These are phyloP conservation scores for Adrianichthys oophorus DNA, from an alignment of 2,797 vertebrate species.

Conservation along the genomic window DNA sequence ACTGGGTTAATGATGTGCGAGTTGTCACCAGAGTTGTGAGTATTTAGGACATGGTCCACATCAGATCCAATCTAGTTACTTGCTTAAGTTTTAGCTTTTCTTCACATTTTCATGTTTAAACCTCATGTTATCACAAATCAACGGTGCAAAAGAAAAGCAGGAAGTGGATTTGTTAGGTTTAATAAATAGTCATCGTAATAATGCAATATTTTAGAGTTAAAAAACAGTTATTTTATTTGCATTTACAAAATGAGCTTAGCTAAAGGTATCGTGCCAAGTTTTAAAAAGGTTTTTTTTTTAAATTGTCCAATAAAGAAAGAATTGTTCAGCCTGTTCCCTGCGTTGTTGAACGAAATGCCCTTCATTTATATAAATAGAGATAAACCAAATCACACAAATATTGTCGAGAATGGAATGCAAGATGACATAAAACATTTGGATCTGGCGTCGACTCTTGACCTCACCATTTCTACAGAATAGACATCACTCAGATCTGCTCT, in stretches of 20 bases:
- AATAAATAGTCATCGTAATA: not conserved
- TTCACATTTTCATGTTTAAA: not conserved
- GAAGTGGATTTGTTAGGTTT: not conserved
- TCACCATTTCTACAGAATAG: too few species aligned
- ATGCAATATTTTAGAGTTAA: not conserved
- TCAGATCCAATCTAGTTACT: too few species aligned
- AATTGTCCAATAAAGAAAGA: too few species aligned
- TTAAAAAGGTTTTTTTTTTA: not conserved
- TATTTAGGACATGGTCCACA: constrained; percentile 7
- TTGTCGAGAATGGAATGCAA: too few species aligned
- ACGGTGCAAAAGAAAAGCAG: not conserved
- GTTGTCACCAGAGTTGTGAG: constrained; percentile 33
- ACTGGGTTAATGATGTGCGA: constrained; percentile 62
- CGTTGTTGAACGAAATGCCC: too few species aligned
- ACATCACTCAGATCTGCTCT: too few species aligned
- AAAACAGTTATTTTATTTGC: not conserved
- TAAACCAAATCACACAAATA: too few species aligned
- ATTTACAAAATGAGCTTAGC: not conserved
- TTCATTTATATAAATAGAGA: too few species aligned
- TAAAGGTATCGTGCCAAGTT: not conserved
- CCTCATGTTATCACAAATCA: not conserved
- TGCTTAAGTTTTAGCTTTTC: not conserved
- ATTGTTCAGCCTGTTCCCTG: too few species aligned
- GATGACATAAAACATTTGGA: too few species aligned
- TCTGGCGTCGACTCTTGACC: too few species aligned